A percentile compares a stretch with the other conserved stretches of the same genome.
Evolutionary conservation across 30 jellyfish, hydroid and myxozoan species (phyloP).

Genomic region (Cassiopea andromeda): DNA sequence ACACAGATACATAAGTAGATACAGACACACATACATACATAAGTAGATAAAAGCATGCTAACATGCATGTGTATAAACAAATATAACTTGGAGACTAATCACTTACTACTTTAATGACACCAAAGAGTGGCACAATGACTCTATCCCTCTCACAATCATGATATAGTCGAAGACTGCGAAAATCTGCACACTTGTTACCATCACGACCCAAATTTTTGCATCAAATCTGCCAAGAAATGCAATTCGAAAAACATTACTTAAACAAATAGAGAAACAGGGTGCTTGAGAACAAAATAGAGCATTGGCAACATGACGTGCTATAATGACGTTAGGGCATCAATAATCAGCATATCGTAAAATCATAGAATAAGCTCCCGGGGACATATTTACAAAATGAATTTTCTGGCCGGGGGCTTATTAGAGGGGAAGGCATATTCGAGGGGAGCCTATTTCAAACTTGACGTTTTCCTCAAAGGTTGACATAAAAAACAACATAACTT

Average conservation of each 20-base stretch:
- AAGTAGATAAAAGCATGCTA: neutral
- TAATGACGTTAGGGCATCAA: too few species aligned
- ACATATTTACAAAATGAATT: too few species aligned
- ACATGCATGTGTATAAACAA: neutral
- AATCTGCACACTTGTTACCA: conserved; percentile 14
- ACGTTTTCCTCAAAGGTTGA: too few species aligned
- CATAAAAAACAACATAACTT: too few species aligned
- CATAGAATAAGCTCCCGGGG: too few species aligned
- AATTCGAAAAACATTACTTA: neutral
- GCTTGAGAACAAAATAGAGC: neutral
- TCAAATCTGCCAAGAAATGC: conserved; percentile 13
- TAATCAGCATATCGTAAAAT: too few species aligned
- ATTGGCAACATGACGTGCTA: neutral
- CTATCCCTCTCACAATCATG: conserved; percentile 25
- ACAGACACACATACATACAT: neutral
- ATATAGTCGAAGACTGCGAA: conserved; percentile 10
- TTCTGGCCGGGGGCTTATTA: too few species aligned
- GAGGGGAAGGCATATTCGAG: too few species aligned
- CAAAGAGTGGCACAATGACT: conserved; percentile 47
- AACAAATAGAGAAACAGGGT: neutral
- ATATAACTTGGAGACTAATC: neutral
- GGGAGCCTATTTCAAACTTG: too few species aligned
- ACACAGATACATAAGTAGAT: neutral
- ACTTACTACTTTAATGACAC: conserved; percentile 57
- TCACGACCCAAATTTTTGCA: neutral